Evolutionary conservation across 2,888 invertebrate species (phyloP), one percentile per base, ranked within the genome.

Genomic region (Phoenoteleia sp.): DNA sequence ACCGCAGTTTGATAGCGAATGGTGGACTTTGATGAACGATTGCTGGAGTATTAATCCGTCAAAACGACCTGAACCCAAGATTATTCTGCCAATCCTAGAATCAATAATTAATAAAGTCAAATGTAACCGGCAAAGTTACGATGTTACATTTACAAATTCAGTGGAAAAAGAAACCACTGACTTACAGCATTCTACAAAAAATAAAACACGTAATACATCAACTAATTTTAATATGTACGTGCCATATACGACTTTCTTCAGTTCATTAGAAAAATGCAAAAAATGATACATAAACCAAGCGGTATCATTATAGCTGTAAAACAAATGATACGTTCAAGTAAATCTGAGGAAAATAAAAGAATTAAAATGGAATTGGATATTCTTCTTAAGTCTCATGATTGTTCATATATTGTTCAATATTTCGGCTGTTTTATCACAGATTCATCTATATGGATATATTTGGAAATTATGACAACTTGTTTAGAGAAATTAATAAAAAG

Each of bases 391-490:
- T 99, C 99, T 23, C 98, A 98, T 91, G 99, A 98, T 94, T 99
- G 99, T 94, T 97, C 97, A 42, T 99, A 97, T 94, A 99, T 99
- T 90, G 99, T 99, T 89, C 96, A 98, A 93, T 99, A 99, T 94
- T 95, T 98, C 91, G 99, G 99, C 42, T 99, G 98, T 94, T 99
- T 99, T 94, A 99, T 99, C 71, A 99, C 98, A 0, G 98, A 98
- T n/a, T n/a, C 93, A 97, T 98, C 0, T 99, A 99, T 99, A 0
- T 99, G 99, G 99, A 99, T 99, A 92, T 99, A 99, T 94, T 99
- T 99, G 99, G 99, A 99, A 94, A 95, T 99, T 88, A 99, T 99
- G 99, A 97, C 98, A 13, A 99, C 99, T 17, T 99, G 99, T 94
- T 97, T 99, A 92, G 99, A 99, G 94, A 99, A 99, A 94, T 94